Conservation (phyloP, 1,140 invertebrate species). For the Contarinia nasturtii region DNA sequence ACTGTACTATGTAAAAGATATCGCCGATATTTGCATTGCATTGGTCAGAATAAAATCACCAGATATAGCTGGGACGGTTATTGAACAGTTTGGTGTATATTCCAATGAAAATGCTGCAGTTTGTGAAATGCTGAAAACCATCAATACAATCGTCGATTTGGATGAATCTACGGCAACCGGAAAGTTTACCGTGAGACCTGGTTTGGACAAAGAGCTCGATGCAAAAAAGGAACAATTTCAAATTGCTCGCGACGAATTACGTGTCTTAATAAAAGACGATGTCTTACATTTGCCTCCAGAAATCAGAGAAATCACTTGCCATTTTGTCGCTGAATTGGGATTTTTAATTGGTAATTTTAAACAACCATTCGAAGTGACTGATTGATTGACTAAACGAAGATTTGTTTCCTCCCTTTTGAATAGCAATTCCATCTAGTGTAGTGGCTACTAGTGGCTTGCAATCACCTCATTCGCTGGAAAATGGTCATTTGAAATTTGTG, state of each 20-base stretch:
- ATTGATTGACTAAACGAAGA: background rate
- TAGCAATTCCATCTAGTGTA: no score
- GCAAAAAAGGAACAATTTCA: background rate
- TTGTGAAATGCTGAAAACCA: background rate
- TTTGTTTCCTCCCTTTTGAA: no score
- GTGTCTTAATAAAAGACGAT: background rate
- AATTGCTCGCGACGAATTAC: background rate
- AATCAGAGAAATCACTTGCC: background rate
- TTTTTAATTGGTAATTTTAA: constrained; percentile 45
- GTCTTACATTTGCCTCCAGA: background rate
- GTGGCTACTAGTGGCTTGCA: no score
- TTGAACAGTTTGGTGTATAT: background rate
- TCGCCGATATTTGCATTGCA: background rate
- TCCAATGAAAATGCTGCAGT: background rate
- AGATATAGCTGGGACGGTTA: background rate
- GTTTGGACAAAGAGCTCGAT: background rate
- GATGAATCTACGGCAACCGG: background rate
- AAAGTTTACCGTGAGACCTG: background rate
- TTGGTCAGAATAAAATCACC: background rate
- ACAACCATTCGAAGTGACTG: background rate
- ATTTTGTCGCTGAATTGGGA: constrained; percentile 49
- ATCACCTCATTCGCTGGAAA: background rate
- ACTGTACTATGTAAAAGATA: background rate
- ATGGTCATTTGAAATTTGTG: constrained; percentile 10
- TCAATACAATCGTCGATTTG: background rate